Percentiles rank a stretch among this genome's conserved stretches.
These are phyloP conservation scores for Stenoptilia bipunctidactyla DNA, from an alignment of 2,888 invertebrate genomes.

Conservation along the genomic window DNA sequence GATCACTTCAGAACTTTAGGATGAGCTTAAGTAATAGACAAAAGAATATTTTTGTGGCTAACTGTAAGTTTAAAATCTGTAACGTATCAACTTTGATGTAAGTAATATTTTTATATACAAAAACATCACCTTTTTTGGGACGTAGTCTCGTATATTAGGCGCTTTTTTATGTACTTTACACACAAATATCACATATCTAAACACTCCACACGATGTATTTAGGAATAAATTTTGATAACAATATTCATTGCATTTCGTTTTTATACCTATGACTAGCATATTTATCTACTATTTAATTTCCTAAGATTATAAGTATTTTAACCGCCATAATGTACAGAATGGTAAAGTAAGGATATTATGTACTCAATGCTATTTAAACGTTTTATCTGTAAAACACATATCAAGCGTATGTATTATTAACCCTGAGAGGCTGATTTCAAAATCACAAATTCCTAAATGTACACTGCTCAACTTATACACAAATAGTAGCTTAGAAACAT, in stretches of 20 bases:
- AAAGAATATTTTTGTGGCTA: conserved; percentile 39
- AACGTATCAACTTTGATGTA: conserved; percentile 36
- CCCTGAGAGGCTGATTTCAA: conserved; percentile 41
- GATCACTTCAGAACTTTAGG: conserved; percentile 13
- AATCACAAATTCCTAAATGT: conserved; percentile 17
- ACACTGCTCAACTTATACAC: conserved; percentile 33
- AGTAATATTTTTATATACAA: conserved; percentile 58
- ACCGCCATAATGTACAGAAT: conserved; percentile 59
- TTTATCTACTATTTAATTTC: conserved; percentile 41
- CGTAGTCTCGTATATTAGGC: conserved; percentile 35
- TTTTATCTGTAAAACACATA: conserved; percentile 62
- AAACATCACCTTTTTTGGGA: conserved; percentile 25
- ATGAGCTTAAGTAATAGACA: conserved; percentile 33
- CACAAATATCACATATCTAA: conserved; percentile 65
- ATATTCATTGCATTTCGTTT: conserved; percentile 64
- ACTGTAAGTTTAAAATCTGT: conserved; percentile 27
- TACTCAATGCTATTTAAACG: conserved; percentile 45
- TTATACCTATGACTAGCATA: conserved; percentile 46
- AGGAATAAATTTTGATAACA: conserved; percentile 65
- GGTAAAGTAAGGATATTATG: conserved; percentile 42
- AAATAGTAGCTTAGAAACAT: conserved; percentile 16
- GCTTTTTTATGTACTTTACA: conserved; percentile 52
- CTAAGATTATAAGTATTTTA: conserved; percentile 51
- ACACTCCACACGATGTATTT: conserved; percentile 51
- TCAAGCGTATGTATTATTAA: conserved; percentile 57